Conservation (phyloP, 2,888 invertebrate genomes). For the Megamerina dolium region DNA sequence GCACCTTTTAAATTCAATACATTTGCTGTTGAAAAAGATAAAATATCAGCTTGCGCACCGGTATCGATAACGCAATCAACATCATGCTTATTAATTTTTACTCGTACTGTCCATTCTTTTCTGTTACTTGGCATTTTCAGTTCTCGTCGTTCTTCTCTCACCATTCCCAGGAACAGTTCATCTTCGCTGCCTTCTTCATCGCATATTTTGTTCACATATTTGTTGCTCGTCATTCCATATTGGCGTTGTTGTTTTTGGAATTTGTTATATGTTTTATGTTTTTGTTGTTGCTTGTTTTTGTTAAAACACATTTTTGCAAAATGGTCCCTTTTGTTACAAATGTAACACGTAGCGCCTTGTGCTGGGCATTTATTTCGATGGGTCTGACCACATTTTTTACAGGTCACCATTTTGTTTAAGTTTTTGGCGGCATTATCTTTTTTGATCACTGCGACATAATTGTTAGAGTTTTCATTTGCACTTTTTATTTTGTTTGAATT, state of each 20-base stretch:
- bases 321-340: background rate
- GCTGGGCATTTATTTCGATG: conserved; percentile 18
- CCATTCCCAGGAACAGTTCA: background rate
- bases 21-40: too few relatives aligned
- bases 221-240: too few relatives aligned
- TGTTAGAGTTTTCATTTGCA: background rate
- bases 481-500: background rate
- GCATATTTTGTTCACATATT: background rate
- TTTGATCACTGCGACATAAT: background rate
- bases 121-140: too few relatives aligned
- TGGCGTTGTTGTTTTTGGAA: too few relatives aligned
- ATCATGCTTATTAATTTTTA: too few relatives aligned
- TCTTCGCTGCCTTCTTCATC: background rate
- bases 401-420: too few relatives aligned
- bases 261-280: background rate
- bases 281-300: background rate
- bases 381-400: conserved; percentile 9
- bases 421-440: too few relatives aligned
- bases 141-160: too few relatives aligned
- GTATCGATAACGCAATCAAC: too few relatives aligned
- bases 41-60: too few relatives aligned
- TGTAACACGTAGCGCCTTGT: background rate
- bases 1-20: too few relatives aligned
- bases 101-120: too few relatives aligned
- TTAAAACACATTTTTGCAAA: background rate